Base-by-base conservation (phyloP, 2,113 vertebrate genomes). In the Poecile atricapillus region DNA sequence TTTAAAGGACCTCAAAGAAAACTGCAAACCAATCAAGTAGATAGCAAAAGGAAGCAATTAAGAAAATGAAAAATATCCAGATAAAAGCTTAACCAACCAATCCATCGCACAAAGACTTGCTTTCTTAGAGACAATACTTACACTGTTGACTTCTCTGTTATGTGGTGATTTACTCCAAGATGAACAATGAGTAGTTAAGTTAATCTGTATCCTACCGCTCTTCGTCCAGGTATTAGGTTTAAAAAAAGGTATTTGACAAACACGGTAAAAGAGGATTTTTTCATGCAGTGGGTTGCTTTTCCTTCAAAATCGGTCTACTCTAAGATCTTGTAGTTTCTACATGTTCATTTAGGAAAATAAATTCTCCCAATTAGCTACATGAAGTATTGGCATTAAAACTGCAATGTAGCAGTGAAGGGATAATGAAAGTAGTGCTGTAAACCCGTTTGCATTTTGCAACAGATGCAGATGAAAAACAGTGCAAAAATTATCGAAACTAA, bases 161-260 rank as follows among this genome's bases (percentile, higher is more conserved):
- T 0, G 1, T 13, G 20, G 7, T 15, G 12, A 83, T 41, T 75
- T 63, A 63, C 50, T 68, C 65, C 17, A 73, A 0, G 0, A 71
- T 43, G 43, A 63, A 71, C 30, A 73, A 28, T 31, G 35, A 55
- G 7, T 27, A 65, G 39, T 52, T 85, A 78, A 62, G 4, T 65
- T 53, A 58, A 58, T 8, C 2, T 28, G 33, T 15, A 50, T 60
- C 14, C 22, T 64, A 50, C 7, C 60, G 22, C 6, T 83, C 33
- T 82, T 50, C 25, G 10, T 52, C 37, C 67, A 58, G 11, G 7
- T 59, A 70, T 53, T 30, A 27, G 12, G n/a, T 23, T 53, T 1
- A 3, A 5, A 55, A 31, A 55, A 56, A 59, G 2, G 2, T 12
- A 46, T 75, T 63, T 39, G 8, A 63, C 23, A 63, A 79, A 78